Evolutionary conservation across 2,888 invertebrate genomes (phyloP), one percentile per base, ranked within the genome.

Genomic region (Mactromeris polynyma): DNA sequence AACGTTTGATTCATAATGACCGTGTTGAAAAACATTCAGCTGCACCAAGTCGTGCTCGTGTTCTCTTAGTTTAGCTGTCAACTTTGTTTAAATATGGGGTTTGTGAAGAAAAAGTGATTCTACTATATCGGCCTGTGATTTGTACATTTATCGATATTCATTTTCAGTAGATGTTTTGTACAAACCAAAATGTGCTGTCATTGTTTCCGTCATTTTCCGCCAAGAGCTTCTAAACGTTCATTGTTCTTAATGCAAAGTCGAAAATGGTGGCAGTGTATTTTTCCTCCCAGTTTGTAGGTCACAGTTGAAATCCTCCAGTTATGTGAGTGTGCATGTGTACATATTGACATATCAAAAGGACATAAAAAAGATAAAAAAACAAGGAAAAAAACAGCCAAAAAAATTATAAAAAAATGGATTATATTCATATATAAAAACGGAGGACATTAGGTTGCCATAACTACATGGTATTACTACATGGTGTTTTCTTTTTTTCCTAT

Each of bases 301-400:
- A 73, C 11, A 26, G 33, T 11, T 36, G 73, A 73, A 73, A 73
- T 73, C 73, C 73, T 58, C 33, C 26, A 73, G 19, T 69, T 2
- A 33, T 33, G 73, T 73, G 58, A 26, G 73, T 73, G 73, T 73
- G 73, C 36, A 73, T 73, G 31, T 73, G 73, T 73, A 73, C 73
- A 73, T 73, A 73, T 73, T 73, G 31, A 73, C 73, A 33, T 73
- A 73, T 73, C 73, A 73, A 73, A 73, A 73, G 33, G 36, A 31
- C 19, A 36, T 33, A 73, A 73, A 73, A 73, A 73, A 36, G 36
- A 31, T 9, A 36, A 6, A 73, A 73, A 73, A 73, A 73, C 21
- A 33, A 7, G 31, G 9, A 73, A 73, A 73, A 73, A 73, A 73
- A 17, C 17, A 73, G 73, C 33, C 73, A 11, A 73, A 73, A 73